Percentiles rank a stretch among this genome's conserved stretches.
Evolutionary conservation across 2,888 invertebrate species (phyloP).

Genomic region (Octodonta nipae): DNA sequence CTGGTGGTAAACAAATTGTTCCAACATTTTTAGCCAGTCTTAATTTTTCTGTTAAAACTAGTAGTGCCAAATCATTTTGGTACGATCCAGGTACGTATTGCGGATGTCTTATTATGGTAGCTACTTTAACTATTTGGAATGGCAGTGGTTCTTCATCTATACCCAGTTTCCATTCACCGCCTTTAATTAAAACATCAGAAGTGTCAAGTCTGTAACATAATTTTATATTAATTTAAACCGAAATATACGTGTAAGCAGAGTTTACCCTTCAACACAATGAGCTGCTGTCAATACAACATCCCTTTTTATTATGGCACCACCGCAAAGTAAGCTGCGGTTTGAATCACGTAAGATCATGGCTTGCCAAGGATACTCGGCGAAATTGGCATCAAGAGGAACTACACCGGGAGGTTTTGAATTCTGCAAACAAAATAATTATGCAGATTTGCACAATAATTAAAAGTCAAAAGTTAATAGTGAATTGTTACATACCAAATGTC

Average conservation of each 20-base stretch:
- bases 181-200: conserved; percentile 58
- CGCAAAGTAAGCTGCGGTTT: conserved; percentile 60
- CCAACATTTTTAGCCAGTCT: conserved; percentile 57
- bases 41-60: conserved; percentile 50
- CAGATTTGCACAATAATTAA: neutral
- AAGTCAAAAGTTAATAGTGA: neutral
- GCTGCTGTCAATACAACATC: conserved; percentile 66
- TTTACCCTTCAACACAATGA: conserved; percentile 65
- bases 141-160: conserved; percentile 68
- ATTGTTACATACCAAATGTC: conserved; percentile 14
- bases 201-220: conserved; percentile 42
- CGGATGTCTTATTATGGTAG: conserved; percentile 57
- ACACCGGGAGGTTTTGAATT: conserved; percentile 41
- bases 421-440: conserved; percentile 17
- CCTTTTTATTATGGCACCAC: conserved; percentile 63
- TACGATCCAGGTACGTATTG: conserved; percentile 46
- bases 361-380: conserved; percentile 79
- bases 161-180: conserved; percentile 73
- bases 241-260: too few species aligned
- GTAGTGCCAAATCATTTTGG: conserved; percentile 57
- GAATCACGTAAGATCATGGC: conserved; percentile 65
- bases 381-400: conserved; percentile 47
- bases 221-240: neutral
- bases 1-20: conserved; percentile 54
- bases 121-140: conserved; percentile 63